Evolutionary conservation across 30 jellyfish, hydroid and myxozoan species (phyloP).

Genomic region (Chironex yamaguchii): DNA sequence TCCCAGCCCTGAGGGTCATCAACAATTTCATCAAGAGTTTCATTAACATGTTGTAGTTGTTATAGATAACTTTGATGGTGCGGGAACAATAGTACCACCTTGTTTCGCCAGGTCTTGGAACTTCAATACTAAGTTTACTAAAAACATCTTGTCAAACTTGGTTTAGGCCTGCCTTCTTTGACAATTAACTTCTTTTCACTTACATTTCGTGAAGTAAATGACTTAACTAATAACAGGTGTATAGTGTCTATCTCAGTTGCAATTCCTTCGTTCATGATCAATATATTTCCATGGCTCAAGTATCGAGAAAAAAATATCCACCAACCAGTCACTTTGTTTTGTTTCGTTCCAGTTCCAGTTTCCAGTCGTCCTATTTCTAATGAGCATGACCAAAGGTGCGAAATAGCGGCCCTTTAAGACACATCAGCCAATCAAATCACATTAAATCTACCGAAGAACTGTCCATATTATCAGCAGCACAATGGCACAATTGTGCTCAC

Average conservation of each 20-base stretch:
- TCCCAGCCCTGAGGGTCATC: slow-evolving; percentile 52
- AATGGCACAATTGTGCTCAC: not conserved
- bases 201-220: no score
- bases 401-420: not conserved
- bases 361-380: no score
- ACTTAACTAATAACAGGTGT: no score
- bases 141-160: no score
- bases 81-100: slow-evolving; percentile 65
- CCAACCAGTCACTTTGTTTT: not conserved
- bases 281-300: not conserved
- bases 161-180: no score
- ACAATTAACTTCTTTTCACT: no score
- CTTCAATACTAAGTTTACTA: not conserved
- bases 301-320: not conserved
- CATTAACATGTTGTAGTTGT: slow-evolving; percentile 2
- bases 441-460: not conserved
- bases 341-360: no score
- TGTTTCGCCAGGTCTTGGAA: slow-evolving; percentile 59
- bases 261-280: no score
- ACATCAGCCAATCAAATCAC: not conserved
- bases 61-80: slow-evolving; percentile 13
- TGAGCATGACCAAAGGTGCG: not conserved
- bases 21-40: slow-evolving; percentile 22
- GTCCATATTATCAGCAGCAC: not conserved
- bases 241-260: no score